These are phyloP conservation scores for Leucoraja erinaceus DNA, from an alignment of 2,113 vertebrate species.

Conservation along the genomic window DNA sequence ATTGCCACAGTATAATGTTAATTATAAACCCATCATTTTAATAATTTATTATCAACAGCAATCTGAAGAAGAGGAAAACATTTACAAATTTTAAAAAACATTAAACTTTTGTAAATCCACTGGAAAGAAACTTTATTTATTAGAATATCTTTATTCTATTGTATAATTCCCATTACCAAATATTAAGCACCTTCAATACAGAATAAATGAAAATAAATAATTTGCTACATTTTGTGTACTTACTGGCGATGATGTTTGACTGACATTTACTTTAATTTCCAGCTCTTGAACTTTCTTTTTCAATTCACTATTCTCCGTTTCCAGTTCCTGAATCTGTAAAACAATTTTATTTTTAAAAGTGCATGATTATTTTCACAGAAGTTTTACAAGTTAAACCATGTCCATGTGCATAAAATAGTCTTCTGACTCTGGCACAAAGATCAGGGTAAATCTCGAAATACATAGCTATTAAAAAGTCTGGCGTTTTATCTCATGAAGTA, in stretches of 20 bases:
- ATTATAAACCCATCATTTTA: background rate
- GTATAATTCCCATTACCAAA: background rate
- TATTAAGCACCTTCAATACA: background rate
- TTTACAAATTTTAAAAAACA: background rate
- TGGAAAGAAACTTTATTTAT: background rate
- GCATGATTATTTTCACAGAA: background rate
- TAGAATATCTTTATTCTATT: background rate
- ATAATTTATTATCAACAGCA: background rate
- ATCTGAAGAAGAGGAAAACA: background rate
- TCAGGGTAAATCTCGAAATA: background rate
- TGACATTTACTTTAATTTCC: conserved; percentile 81
- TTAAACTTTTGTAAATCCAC: background rate
- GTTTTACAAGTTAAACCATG: background rate
- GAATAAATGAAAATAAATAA: conserved; percentile 31
- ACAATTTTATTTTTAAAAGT: conserved; percentile 15
- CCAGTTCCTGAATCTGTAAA: conserved; percentile 90
- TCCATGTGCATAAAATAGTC: background rate
- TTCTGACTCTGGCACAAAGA: background rate
- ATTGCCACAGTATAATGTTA: background rate
- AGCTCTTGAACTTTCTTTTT: conserved; percentile 90
- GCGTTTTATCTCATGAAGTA: background rate
- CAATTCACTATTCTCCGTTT: conserved; percentile 87
- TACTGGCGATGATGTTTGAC: conserved; percentile 73
- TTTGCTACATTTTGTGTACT: conserved; percentile 49
- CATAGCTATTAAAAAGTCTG: background rate